Evolutionary conservation across 1,140 invertebrate species (phyloP).

Genomic region (Camponotus floridanus): DNA sequence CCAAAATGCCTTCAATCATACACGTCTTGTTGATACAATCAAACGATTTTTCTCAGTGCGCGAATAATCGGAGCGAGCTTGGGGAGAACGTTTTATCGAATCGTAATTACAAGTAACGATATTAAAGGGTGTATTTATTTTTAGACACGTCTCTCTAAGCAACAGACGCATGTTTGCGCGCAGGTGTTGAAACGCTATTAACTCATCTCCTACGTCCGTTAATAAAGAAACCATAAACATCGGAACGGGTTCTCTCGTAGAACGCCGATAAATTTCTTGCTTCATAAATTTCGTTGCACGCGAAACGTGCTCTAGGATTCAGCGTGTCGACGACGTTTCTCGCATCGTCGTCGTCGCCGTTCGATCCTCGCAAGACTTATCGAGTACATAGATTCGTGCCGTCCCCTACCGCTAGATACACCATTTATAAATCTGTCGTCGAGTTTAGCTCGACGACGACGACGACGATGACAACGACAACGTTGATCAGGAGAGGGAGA

Average conservation of each 20-base stretch:
- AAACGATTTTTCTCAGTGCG: too few species aligned
- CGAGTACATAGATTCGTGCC: constrained; percentile 51
- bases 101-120: constrained; percentile 37
- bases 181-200: constrained; percentile 56
- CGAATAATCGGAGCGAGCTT: constrained; percentile 6
- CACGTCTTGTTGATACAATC: too few species aligned
- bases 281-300: constrained; percentile 57
- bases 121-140: constrained; percentile 4
- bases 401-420: constrained; percentile 39
- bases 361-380: constrained; percentile 48
- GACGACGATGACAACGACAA: constrained; percentile 28
- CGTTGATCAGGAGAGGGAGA: background rate
- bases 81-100: background rate
- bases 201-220: constrained; percentile 33
- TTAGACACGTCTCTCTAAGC: background rate
- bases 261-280: constrained; percentile 56
- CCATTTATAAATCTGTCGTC: constrained; percentile 59
- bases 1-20: too few species aligned
- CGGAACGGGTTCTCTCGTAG: constrained; percentile 35
- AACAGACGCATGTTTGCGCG: background rate
- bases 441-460: constrained; percentile 10
- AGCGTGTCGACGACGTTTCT: constrained; percentile 39
- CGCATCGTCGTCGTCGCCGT: constrained; percentile 20
- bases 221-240: constrained; percentile 63
- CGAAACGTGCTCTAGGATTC: constrained; percentile 32